phyloP scores from a whole-genome alignment of 1,140 invertebrate species.

The Lepidotrigona ventralis region DNA sequence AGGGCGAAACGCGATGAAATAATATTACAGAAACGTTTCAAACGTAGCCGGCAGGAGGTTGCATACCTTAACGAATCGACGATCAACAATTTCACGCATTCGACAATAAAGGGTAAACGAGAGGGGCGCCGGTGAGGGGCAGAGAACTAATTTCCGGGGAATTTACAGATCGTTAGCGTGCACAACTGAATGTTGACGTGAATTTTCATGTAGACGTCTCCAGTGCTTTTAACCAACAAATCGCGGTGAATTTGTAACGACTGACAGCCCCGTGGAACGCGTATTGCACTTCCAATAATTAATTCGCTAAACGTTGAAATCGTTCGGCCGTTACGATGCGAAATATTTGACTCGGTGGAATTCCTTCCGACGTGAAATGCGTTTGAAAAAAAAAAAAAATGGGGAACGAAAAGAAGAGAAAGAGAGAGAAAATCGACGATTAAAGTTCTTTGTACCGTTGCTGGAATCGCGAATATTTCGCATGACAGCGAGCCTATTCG shows the following conservation, averaged over 20 bases:
- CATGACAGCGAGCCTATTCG: neutral
- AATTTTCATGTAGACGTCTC: constrained; percentile 45
- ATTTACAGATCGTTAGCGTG: constrained; percentile 52
- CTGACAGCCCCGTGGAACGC: constrained; percentile 11
- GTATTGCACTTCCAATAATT: constrained; percentile 41
- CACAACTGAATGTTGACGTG: constrained; percentile 46
- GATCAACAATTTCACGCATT: constrained; percentile 45
- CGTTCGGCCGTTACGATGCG: constrained; percentile 33
- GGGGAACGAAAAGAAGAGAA: neutral
- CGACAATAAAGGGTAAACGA: constrained; percentile 7
- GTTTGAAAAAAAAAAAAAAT: neutral
- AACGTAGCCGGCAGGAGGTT: neutral
- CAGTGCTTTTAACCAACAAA: constrained; percentile 45
- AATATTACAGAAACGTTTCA: constrained; percentile 26
- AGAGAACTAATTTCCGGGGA: constrained; percentile 45
- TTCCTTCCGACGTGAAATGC: neutral
- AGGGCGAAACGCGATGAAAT: neutral
- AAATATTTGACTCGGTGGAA: constrained; percentile 20
- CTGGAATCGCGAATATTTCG: constrained; percentile 19
- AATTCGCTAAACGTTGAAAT: constrained; percentile 47
- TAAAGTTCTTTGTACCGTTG: neutral
- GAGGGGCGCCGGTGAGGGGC: too few species aligned
- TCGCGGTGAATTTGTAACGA: constrained; percentile 51
- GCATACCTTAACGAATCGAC: constrained; percentile 47
- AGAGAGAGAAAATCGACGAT: neutral